Base-by-base conservation (phyloP, 1,140 invertebrate genomes). In the Pogonus chalceus region DNA sequence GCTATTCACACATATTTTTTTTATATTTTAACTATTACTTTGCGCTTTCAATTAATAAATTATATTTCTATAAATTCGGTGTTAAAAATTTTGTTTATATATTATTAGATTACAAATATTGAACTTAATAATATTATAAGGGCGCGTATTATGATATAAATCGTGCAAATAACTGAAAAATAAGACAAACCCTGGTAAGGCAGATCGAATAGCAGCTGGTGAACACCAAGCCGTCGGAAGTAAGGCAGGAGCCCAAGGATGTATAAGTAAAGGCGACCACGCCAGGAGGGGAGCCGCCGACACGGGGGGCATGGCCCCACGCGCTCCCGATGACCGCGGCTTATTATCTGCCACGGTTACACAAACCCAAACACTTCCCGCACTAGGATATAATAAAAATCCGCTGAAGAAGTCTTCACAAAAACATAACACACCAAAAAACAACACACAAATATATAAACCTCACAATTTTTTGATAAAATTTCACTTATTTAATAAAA, bases 231-330 rank as follows among this genome's bases (percentile, higher is more conserved):
- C 65, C 14, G 66, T 63, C 2, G 68, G 67, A 14, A 70, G 55
- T 23, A 70, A 57, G 2, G 62, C 63, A 14, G 68, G 66, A 1
- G 65, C 66, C 68, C 68, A 70, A 7, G 68, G 68, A 61, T 67
- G 65, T 14, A 70, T 59, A 35, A 70, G 55, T 18, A 70, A 56
- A 18, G 68, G 68, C 20, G 68, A 67, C 68, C 68, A 70, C 2
- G 66, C 65, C 20, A 70, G 55, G n/a, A 70, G 59, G 1, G 65
- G 65, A 9, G 66, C 60, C 2, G 64, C 60, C 20, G 60, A 60
- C 31, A 60, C 56, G 10, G 59, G 49, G 23, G 62, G 31, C 51
- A 60, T 46, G 57, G 60, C 47, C 39, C 59, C 26, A 20, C 49
- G 35, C 20, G 60, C 56, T 9, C 55, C 26, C 53, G 56, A 43